A percentile compares a stretch with the other conserved stretches of the same genome.
Conservation (phyloP, 2,797 vertebrate genomes). For the Amblyraja radiata region DNA sequence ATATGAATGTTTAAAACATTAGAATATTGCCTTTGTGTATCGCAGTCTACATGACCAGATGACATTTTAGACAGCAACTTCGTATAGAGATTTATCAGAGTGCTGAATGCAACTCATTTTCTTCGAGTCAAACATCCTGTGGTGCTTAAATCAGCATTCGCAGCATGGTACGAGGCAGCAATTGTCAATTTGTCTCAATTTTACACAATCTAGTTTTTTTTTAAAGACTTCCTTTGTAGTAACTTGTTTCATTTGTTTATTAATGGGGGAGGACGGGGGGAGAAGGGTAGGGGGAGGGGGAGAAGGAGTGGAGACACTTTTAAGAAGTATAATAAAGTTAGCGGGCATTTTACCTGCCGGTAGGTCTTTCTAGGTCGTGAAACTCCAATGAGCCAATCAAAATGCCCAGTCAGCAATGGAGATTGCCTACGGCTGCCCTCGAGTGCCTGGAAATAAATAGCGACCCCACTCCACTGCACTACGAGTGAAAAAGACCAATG, state of each 20-base stretch:
- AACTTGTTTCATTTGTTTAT: background rate
- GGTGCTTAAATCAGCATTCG: background rate
- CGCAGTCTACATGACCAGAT: background rate
- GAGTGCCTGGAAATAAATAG: no score
- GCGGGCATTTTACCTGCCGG: no score
- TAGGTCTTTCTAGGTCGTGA: no score
- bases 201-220: background rate
- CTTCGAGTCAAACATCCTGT: background rate
- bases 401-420: no score
- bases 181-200: background rate
- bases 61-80: background rate
- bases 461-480: no score
- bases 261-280: background rate
- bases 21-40: background rate
- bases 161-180: background rate
- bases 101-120: background rate
- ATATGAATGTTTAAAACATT: conserved; percentile 2
- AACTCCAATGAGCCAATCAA: no score
- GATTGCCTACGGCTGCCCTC: no score
- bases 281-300: no score
- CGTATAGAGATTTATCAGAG: background rate
- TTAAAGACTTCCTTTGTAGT: background rate
- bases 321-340: no score
- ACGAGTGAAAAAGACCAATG: no score
- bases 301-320: no score